Percentiles rank a stretch among this genome's conserved stretches.
phyloP scores from a whole-genome alignment of 1,140 invertebrate species.

The Zelostemma sp. region DNA sequence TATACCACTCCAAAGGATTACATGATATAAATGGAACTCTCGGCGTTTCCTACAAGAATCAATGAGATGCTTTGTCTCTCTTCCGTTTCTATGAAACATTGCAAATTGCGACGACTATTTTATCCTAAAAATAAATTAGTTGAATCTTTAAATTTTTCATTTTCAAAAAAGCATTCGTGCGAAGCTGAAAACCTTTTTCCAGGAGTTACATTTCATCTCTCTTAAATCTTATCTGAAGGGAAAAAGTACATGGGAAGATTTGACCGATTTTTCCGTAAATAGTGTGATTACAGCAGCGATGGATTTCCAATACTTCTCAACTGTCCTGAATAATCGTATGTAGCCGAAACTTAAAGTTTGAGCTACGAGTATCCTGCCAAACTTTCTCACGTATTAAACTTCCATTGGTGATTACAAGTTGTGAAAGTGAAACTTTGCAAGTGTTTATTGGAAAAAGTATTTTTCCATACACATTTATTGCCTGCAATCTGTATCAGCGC shows the following conservation, averaged over 20 bases:
- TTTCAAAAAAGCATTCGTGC: not conserved
- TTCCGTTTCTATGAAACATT: not conserved
- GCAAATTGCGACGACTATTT: not conserved
- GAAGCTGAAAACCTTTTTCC: not conserved
- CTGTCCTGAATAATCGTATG: not conserved
- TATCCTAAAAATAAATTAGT: too few species aligned
- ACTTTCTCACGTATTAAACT: not conserved
- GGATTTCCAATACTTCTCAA: not conserved
- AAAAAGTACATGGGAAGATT: not conserved
- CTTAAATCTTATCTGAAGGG: too few species aligned
- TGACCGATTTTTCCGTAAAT: not conserved
- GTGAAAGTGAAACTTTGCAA: not conserved
- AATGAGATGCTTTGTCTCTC: constrained; percentile 2
- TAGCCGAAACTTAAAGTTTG: not conserved
- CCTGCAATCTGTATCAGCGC: too few species aligned
- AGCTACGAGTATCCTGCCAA: not conserved
- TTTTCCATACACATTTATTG: too few species aligned
- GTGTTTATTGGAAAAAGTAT: not conserved
- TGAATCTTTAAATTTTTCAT: not conserved
- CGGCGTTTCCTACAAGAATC: constrained; percentile 5
- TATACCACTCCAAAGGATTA: constrained; percentile 19
- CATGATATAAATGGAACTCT: constrained; percentile 2
- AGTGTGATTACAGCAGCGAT: not conserved
- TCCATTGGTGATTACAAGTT: not conserved
- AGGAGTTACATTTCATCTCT: too few species aligned